These are phyloP conservation scores for Leptinotarsa defecta DNA, from an alignment of 1,140 invertebrate species.

Conservation along the genomic window DNA sequence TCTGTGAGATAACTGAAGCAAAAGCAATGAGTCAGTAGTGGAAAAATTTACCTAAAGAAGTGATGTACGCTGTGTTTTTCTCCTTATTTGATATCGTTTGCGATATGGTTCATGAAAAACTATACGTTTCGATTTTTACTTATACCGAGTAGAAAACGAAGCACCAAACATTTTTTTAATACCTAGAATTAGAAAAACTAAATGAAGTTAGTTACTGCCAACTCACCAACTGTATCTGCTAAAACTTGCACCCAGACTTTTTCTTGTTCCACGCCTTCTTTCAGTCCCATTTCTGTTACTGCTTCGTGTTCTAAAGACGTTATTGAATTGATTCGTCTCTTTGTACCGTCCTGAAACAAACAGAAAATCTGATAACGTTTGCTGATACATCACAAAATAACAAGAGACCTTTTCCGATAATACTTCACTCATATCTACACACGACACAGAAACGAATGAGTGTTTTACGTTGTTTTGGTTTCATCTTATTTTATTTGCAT, in stretches of 20 bases:
- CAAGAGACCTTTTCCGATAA: background rate
- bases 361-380: background rate
- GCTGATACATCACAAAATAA: background rate
- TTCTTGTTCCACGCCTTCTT: background rate
- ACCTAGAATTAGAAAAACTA: too few relatives aligned
- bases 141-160: too few relatives aligned
- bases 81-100: too few relatives aligned
- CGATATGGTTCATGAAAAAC: too few relatives aligned
- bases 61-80: too few relatives aligned
- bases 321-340: background rate
- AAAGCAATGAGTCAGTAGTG: too few relatives aligned
- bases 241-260: constrained; percentile 2
- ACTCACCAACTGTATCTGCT: background rate
- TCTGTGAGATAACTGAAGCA: too few relatives aligned
- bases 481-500: background rate
- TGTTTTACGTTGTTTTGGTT: background rate
- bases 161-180: too few relatives aligned
- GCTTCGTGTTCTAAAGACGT: background rate
- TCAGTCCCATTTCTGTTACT: background rate
- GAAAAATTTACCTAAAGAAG: too few relatives aligned
- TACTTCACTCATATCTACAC: background rate
- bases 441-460: background rate
- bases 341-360: constrained; percentile 1
- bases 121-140: too few relatives aligned
- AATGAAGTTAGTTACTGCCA: too few relatives aligned